Conservation (phyloP, 30 jellyfish, hydroid and myxozoan species). For the Rhopilema esculentum region DNA sequence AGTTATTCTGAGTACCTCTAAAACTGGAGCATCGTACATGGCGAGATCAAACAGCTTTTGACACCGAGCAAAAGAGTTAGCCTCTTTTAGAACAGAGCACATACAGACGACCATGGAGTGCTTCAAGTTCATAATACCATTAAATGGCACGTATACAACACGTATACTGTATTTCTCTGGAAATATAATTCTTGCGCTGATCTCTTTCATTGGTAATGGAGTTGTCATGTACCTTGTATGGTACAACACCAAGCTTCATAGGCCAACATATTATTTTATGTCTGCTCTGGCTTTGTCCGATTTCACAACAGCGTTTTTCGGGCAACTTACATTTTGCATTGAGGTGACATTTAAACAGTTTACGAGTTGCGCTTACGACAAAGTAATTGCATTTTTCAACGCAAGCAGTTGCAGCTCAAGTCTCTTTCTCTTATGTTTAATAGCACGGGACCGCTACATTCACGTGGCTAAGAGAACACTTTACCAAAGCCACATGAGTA, state of each 20-base stretch:
- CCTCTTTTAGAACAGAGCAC: no score
- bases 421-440: constrained; percentile 43
- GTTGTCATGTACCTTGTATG: constrained; percentile 53
- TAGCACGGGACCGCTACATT: constrained; percentile 62
- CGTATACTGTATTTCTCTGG: background rate
- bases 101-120: constrained; percentile 25
- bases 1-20: no score
- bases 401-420: constrained; percentile 65
- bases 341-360: constrained; percentile 21
- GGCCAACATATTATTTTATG: constrained; percentile 52
- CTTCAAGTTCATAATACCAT: constrained; percentile 19
- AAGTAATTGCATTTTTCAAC: constrained; percentile 43
- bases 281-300: constrained; percentile 67
- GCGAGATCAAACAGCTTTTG: no score
- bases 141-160: background rate
- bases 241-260: constrained; percentile 7
- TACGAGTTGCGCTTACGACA: constrained; percentile 32
- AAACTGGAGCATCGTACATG: no score
- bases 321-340: constrained; percentile 47
- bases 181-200: background rate
- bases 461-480: constrained; percentile 35
- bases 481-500: constrained; percentile 15
- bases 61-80: no score
- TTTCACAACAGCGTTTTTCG: constrained; percentile 52
- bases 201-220: constrained; percentile 43